phyloP scores from a whole-genome alignment of 2,888 invertebrate genomes.

The Monopis laevigella region DNA sequence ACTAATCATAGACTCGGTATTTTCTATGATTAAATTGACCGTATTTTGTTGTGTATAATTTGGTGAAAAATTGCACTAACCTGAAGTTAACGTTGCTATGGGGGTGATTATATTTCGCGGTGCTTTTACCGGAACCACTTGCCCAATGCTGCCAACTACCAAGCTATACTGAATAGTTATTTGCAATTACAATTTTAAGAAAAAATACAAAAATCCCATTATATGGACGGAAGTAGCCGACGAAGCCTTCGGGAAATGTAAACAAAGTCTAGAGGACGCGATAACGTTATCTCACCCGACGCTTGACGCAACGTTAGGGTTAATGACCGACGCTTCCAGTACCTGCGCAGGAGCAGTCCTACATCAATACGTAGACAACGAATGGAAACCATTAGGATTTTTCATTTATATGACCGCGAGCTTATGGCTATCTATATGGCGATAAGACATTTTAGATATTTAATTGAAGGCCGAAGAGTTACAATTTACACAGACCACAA shows the following conservation, averaged over 20 bases:
- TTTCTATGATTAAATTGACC: too few species aligned
- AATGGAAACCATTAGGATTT: conserved; percentile 28
- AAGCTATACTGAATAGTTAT: conserved; percentile 23
- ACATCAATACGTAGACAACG: conserved; percentile 25
- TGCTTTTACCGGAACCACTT: conserved; percentile 30
- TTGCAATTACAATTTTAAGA: conserved; percentile 19
- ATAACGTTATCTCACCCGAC: conserved; percentile 25
- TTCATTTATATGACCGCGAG: too few species aligned
- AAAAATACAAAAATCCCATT: conserved; percentile 20
- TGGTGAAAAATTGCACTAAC: too few species aligned
- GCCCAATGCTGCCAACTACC: conserved; percentile 24
- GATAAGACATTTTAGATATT: too few species aligned
- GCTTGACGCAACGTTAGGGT: conserved; percentile 20
- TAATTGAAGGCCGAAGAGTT: too few species aligned
- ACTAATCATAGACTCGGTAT: too few species aligned
- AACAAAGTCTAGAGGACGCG: conserved; percentile 21
- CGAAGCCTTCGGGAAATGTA: conserved; percentile 22
- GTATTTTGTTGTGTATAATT: too few species aligned
- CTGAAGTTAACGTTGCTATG: too few species aligned
- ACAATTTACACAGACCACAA: too few species aligned
- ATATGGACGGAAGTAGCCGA: conserved; percentile 20
- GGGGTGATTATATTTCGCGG: too few species aligned
- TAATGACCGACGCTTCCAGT: conserved; percentile 31
- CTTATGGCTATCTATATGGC: too few species aligned
- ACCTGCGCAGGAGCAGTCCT: conserved; percentile 29